phyloP scores from a whole-genome alignment of 2,797 vertebrate species.

The Pteropus rufus region DNA sequence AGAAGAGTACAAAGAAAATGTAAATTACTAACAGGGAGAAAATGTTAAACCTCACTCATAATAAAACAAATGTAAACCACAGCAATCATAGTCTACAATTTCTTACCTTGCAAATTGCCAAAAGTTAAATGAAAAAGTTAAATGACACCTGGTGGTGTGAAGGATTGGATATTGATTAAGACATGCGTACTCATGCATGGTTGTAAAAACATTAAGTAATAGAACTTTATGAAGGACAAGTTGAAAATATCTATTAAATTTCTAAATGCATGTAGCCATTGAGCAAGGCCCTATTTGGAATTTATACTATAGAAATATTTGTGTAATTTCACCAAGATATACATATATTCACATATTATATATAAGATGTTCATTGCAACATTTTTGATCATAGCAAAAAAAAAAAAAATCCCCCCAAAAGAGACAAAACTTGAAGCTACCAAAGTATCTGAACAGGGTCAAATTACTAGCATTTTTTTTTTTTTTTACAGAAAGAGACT shows the following conservation, averaged over 20 bases:
- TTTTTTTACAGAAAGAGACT: neutral
- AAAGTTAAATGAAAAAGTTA: neutral
- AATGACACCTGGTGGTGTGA: neutral
- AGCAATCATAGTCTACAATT: neutral
- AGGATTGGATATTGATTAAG: neutral
- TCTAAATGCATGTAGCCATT: neutral
- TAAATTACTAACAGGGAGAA: neutral
- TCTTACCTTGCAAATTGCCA: neutral
- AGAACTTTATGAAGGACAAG: neutral
- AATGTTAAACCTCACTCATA: neutral
- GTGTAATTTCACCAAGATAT: neutral
- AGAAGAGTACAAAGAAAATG: neutral
- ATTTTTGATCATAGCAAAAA: neutral
- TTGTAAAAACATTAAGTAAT: neutral
- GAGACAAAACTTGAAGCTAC: neutral
- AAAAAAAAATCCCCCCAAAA: neutral
- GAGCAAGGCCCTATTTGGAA: neutral
- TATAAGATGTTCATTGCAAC: neutral
- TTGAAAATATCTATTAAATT: neutral
- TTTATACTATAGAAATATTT: neutral
- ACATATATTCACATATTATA: too few relatives aligned
- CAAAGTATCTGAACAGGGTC: neutral
- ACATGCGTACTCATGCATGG: neutral
- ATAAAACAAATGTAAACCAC: neutral
- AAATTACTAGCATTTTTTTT: neutral